phyloP scores from a whole-genome alignment of 2,113 vertebrate species.

The Phoxinus phoxinus region DNA sequence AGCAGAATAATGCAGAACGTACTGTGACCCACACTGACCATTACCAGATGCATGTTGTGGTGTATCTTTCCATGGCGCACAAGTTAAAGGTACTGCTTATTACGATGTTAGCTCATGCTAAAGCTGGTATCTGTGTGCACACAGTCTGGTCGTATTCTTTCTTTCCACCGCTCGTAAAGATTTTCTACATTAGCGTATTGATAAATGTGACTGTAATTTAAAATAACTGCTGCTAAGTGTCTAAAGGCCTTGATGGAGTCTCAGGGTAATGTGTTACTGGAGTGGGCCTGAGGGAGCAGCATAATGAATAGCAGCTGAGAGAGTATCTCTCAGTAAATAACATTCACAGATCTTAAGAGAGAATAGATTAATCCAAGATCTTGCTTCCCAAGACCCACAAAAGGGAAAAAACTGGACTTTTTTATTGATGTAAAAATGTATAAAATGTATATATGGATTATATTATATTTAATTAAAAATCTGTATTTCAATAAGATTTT shows the following conservation, averaged over 20 bases:
- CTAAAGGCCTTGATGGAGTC: not conserved
- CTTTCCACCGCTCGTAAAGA: slow-evolving; percentile 1
- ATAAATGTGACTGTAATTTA: not conserved
- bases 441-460: no score
- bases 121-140: not conserved
- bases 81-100: not conserved
- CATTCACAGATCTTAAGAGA: not conserved
- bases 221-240: not conserved
- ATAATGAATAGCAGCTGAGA: slow-evolving; percentile 13
- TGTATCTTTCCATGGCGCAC: not conserved
- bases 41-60: not conserved
- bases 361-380: not conserved
- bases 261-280: not conserved
- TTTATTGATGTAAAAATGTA: no score
- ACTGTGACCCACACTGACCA: slow-evolving; percentile 22
- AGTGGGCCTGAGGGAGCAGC: not conserved
- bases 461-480: not conserved
- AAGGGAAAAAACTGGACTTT: no score
- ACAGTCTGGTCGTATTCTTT: slow-evolving; percentile 1
- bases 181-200: not conserved
- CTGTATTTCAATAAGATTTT: no score
- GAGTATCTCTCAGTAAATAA: not conserved
- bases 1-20: not conserved
- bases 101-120: not conserved
- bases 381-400: not conserved